These are phyloP conservation scores for Dolichomitus sp. DNA, from an alignment of 2,888 invertebrate species.

Conservation along the genomic window DNA sequence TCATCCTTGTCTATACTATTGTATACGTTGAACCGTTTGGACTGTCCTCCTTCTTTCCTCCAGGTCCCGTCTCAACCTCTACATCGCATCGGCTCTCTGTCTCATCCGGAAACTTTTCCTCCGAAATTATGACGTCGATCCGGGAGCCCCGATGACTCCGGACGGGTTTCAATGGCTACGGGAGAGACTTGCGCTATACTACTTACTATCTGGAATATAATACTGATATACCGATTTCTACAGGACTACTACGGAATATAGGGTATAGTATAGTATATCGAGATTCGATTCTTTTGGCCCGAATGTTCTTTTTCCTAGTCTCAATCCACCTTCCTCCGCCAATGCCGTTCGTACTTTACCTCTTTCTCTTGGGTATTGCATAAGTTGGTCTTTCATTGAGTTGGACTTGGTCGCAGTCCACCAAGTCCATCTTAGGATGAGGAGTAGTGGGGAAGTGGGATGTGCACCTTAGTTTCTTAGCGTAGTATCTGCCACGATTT, in stretches of 20 bases:
- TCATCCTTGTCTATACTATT: constrained; percentile 65
- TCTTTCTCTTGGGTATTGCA: constrained; percentile 12
- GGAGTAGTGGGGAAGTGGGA: background rate
- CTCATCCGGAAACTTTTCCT: constrained; percentile 73
- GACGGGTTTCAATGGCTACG: constrained; percentile 68
- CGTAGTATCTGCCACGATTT: constrained; percentile 43
- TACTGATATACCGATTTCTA: constrained; percentile 33
- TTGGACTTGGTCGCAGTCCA: constrained; percentile 9
- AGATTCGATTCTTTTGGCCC: constrained; percentile 51
- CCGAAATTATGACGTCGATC: constrained; percentile 81
- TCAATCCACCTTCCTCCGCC: constrained; percentile 15
- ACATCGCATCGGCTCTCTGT: constrained; percentile 52
- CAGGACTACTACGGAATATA: background rate
- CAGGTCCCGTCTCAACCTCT: constrained; percentile 46
- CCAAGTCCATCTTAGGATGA: constrained; percentile 22
- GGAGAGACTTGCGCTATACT: constrained; percentile 37
- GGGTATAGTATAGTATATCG: constrained; percentile 18
- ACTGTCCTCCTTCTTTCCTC: constrained; percentile 46
- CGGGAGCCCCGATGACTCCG: constrained; percentile 78
- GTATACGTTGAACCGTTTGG: constrained; percentile 58
- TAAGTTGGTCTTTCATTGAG: constrained; percentile 24
- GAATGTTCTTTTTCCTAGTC: constrained; percentile 29
- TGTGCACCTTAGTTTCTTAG: constrained; percentile 34
- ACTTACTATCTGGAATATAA: constrained; percentile 36
- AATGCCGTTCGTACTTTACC: constrained; percentile 19